A percentile compares a stretch with the other conserved stretches of the same genome.
These are phyloP conservation scores for Oncorhynchus tshawytscha DNA, from an alignment of 2,113 vertebrate genomes.

Conservation along the genomic window DNA sequence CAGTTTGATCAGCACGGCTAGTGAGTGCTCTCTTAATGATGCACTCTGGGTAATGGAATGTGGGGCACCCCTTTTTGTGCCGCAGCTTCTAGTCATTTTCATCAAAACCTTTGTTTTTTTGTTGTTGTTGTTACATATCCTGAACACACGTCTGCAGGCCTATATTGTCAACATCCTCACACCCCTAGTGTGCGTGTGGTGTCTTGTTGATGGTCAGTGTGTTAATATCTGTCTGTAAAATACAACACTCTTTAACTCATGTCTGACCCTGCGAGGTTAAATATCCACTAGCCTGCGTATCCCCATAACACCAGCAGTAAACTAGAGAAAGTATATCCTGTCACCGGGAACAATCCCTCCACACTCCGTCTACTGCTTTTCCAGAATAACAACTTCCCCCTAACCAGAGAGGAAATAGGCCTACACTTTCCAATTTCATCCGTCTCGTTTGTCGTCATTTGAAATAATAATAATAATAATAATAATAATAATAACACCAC, in stretches of 20 bases:
- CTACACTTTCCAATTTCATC: too few species aligned
- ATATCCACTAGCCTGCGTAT: too few species aligned
- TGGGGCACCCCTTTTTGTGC: not conserved
- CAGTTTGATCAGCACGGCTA: not conserved
- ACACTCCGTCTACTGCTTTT: too few species aligned
- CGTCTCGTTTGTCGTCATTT: too few species aligned
- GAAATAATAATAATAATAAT: too few species aligned
- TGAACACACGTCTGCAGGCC: not conserved
- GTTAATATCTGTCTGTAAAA: not conserved
- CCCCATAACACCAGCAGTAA: too few species aligned
- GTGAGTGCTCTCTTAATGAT: constrained; percentile 1
- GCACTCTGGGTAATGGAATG: constrained; percentile 4
- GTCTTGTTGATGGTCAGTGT: not conserved
- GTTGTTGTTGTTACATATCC: constrained; percentile 20
- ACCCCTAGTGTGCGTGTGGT: not conserved
- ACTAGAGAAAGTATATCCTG: too few species aligned
- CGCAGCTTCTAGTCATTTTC: not conserved
- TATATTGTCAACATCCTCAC: not conserved
- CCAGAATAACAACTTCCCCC: too few species aligned
- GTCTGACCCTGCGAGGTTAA: not conserved
- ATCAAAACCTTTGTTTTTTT: not conserved
- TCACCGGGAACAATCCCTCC: too few species aligned
- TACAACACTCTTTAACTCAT: not conserved
- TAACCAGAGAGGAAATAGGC: too few species aligned
- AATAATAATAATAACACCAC: too few species aligned